Evolutionary conservation across 2,888 invertebrate species (phyloP), one percentile per base, ranked within the genome.

Genomic region (Spatulosminthurus flaviceps): DNA sequence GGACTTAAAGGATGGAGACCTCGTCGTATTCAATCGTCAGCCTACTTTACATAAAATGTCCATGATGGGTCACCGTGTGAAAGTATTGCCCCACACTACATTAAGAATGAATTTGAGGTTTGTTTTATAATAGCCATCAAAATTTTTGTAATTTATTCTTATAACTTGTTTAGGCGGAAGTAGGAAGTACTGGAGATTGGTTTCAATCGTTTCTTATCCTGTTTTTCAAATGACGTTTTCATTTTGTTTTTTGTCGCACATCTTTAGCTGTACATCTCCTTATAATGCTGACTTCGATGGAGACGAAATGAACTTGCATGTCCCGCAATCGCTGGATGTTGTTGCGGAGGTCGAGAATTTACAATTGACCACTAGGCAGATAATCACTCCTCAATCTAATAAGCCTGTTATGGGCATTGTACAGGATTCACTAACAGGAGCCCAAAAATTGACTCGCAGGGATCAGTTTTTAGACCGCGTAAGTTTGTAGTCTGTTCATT

Each of bases 271-370:
- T 87, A 99, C 98, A 0, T 97, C 98, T 19, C 99, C 97, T 0
- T 99, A 99, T 89, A 99, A 99, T 88, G 99, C 99, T 84, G 99
- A 99, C 91, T 99, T 99, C 89, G 99, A 99, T 87, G 99, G 99
- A 1, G 99, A 99, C 87, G 99, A 99, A 90, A 99, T 99, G 99
- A 99, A 99, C 88, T 90, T 99, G 67, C 99, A 99, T 87, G 95
- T 98, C 7, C 98, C 98, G 0, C 98, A 98, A 87, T 96, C 97
- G 5, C 94, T 98, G 93, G 99, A 99, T 88, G 98, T 98, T 0
- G 90, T 96, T 81, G 98, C 96, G 28, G 99, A 98, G 89, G 96
- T 99, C 51, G 96, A 96, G 87, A 97, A 98, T 87, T 93, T 99
- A 85, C 97, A 97, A 86, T 93, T 97, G 29, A 98, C 98, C 0